These are phyloP conservation scores for Plectropomus leopardus DNA, from an alignment of 2,113 vertebrate species.

Conservation along the genomic window DNA sequence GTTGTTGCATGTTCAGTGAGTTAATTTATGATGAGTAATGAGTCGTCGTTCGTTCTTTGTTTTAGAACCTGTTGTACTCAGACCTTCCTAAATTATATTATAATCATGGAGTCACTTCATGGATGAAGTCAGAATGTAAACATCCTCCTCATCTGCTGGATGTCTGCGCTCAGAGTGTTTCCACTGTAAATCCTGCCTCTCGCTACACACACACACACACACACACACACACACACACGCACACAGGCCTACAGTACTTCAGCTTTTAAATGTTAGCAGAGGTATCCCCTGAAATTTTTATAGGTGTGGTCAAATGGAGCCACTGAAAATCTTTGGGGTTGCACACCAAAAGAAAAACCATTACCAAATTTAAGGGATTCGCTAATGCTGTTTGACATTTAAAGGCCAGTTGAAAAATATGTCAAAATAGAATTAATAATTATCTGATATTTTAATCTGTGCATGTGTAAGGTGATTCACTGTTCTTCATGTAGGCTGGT, in stretches of 20 bases:
- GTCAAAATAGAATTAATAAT: too few relatives aligned
- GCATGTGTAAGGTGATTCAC: too few relatives aligned
- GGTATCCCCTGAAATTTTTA: too few relatives aligned
- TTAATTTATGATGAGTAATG: constrained; percentile 10
- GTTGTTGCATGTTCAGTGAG: neutral
- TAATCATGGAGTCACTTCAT: constrained; percentile 55
- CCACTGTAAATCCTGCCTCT: constrained; percentile 56
- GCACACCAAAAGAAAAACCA: too few relatives aligned
- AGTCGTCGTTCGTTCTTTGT: constrained; percentile 24
- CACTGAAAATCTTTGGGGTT: too few relatives aligned
- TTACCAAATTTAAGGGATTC: too few relatives aligned
- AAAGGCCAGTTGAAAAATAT: too few relatives aligned
- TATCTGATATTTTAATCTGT: too few relatives aligned
- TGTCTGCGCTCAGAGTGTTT: constrained; percentile 65
- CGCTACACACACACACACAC: constrained; percentile 28
- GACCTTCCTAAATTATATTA: constrained; percentile 59
- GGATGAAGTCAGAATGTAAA: constrained; percentile 74
- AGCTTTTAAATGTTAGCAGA: too few relatives aligned
- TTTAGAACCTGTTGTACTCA: constrained; percentile 31
- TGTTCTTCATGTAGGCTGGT: too few relatives aligned
- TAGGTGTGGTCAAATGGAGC: too few relatives aligned
- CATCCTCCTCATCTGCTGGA: constrained; percentile 69
- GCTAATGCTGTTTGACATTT: too few relatives aligned
- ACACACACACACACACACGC: constrained; percentile 23
- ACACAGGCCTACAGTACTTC: neutral